Evolutionary conservation across 2,113 vertebrate genomes (phyloP), one percentile per base, ranked within the genome.

Genomic region (Pyrgilauda ruficollis): DNA sequence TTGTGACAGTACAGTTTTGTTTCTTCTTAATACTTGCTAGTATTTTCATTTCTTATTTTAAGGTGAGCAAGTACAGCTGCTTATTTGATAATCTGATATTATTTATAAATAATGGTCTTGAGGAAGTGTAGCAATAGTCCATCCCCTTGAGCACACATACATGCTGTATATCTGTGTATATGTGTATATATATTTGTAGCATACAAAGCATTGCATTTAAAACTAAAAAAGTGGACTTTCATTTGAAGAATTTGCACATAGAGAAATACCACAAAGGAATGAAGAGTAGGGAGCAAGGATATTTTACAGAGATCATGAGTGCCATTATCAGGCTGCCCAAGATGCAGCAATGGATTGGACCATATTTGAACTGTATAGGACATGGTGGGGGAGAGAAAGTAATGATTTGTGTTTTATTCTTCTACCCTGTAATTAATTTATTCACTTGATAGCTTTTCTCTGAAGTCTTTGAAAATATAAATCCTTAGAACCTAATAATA

Each of bases 361-460:
- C 7, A 20, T 17, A 2, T 23, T 67, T 83, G 50, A 77, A 31
- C 2, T 1, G 0, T 26, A n/a, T 28, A 27, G 26, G 28, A 24
- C 27, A 30, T 14, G 18, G 9, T 0, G 7, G 3, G 15, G 9
- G 4, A 68, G 7, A 27, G 3, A 13, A 70, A n/a, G 17, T 37
- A 70, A 62, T 46, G 62, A 46, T 72, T 53, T 16, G 5, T 82
- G 12, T 7, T 77, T 70, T 44, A 44, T 44, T 72, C 6, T 62
- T 89, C 66, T 39, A 37, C 20, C 3, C 3, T 90, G 47, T 50
- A 15, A 39, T 55, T 72, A 9, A 22, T 55, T 17, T 55, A 33
- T 30, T 24, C 20, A 37, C 11, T 47, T 77, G 30, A 69, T 15
- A 78, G 18, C 1, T 90, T 79, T 56, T 47, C 33, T 52, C 44